phyloP scores from a whole-genome alignment of 2,797 vertebrate genomes.

The Florisuga fusca region DNA sequence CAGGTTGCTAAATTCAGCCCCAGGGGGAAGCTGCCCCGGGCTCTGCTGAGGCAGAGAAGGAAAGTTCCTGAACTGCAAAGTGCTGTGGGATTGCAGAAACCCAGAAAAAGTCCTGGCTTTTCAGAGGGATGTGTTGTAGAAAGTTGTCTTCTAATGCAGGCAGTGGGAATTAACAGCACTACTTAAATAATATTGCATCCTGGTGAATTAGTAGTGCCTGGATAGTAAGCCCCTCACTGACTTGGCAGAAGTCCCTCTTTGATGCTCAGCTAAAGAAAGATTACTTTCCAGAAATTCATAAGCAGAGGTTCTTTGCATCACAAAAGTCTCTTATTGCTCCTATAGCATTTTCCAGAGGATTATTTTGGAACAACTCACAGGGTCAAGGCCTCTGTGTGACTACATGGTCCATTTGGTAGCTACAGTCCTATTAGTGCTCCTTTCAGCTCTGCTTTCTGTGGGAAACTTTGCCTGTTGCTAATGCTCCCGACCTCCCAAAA shows the following conservation, averaged over 20 bases:
- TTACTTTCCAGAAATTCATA: not conserved
- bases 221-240: not conserved
- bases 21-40: rapidly evolving
- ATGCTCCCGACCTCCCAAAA: not conserved
- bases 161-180: not conserved
- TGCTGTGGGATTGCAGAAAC: not conserved
- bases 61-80: not conserved
- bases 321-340: not conserved
- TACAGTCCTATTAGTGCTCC: not conserved
- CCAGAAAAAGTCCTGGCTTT: not conserved
- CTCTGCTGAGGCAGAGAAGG: not conserved
- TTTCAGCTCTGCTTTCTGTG: not conserved
- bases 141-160: not conserved
- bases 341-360: not conserved
- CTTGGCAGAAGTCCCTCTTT: not conserved
- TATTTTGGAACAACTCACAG: conserved; percentile 6
- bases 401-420: not conserved
- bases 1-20: rapidly evolving
- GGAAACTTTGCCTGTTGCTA: conserved; percentile 24
- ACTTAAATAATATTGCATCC: not conserved
- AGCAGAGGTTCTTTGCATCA: not conserved
- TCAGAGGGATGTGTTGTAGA: not conserved
- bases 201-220: not conserved
- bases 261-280: not conserved
- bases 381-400: not conserved